A percentile compares a stretch with the other conserved stretches of the same genome.
Conservation (phyloP, 2,888 invertebrate genomes). For the Oithona nana region DNA sequence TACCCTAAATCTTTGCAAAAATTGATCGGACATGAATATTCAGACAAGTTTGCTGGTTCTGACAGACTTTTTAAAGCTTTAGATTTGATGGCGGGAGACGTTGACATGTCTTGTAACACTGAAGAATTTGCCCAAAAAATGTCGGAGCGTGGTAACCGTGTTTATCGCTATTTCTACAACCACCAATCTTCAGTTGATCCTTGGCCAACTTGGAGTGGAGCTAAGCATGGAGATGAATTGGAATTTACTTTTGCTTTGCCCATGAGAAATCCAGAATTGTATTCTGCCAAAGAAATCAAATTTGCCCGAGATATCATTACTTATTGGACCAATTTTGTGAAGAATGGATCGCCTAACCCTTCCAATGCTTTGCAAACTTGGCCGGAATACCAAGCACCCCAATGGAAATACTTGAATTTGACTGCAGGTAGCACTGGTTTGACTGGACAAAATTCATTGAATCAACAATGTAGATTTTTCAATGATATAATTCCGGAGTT, state of each 20-base stretch:
- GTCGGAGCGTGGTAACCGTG: slow-evolving; percentile 38
- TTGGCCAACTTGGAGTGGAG: neutral
- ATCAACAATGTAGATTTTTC: neutral
- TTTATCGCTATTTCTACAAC: neutral
- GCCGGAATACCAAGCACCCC: neutral
- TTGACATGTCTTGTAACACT: slow-evolving; percentile 82
- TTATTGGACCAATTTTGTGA: neutral
- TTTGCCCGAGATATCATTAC: neutral
- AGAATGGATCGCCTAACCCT: neutral
- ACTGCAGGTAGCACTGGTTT: neutral
- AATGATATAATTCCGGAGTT: neutral
- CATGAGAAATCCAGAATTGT: neutral
- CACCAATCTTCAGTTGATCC: slow-evolving; percentile 16
- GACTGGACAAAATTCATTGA: neutral
- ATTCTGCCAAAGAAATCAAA: neutral
- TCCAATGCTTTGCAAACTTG: neutral
- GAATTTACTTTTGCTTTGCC: neutral
- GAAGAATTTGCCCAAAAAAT: slow-evolving; percentile 69
- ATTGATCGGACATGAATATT: neutral
- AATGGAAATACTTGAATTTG: neutral
- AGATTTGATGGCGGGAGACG: slow-evolving; percentile 77
- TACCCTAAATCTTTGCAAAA: neutral
- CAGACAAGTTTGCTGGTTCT: neutral
- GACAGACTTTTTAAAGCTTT: slow-evolving; percentile 42
- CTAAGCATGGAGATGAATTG: neutral